Conservation (phyloP, 2,888 invertebrate genomes). For the Lepidocyrtoides sp. region DNA sequence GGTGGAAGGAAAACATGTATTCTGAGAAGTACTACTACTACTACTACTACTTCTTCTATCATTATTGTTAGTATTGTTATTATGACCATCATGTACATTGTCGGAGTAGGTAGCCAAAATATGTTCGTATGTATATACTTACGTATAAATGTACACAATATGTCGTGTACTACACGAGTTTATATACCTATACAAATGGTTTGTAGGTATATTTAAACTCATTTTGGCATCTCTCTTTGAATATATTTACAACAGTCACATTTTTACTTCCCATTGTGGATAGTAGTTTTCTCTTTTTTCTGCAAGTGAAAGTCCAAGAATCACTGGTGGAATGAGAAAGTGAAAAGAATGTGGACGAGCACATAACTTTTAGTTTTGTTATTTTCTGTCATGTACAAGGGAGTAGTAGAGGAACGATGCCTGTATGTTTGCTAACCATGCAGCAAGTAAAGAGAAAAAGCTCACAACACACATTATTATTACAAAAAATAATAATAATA, state of each 20-base stretch:
- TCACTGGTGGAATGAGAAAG: background rate
- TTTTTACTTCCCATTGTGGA: background rate
- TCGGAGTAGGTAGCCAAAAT: background rate
- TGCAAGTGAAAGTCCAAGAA: conserved; percentile 55
- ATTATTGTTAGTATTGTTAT: too few species aligned
- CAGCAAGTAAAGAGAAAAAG: background rate
- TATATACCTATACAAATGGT: background rate
- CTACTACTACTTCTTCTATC: too few species aligned
- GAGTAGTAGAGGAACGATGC: background rate
- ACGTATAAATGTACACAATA: background rate
- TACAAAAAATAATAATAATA: conserved; percentile 60
- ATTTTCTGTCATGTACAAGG: conserved; percentile 38
- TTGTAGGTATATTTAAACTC: background rate
- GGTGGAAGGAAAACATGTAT: conserved; percentile 71
- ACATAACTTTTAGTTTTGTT: conserved; percentile 64
- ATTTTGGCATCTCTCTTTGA: background rate
- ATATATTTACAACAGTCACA: conserved; percentile 4
- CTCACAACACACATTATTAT: background rate
- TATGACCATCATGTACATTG: background rate
- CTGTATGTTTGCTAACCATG: background rate
- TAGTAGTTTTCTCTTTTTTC: background rate
- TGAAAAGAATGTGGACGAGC: conserved; percentile 57
- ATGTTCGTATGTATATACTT: background rate
- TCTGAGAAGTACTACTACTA: conserved; percentile 21
- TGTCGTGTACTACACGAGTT: background rate